A percentile compares a stretch with the other conserved stretches of the same genome.
Evolutionary conservation across 2,888 invertebrate genomes (phyloP).

Genomic region (Chalcis sispes): DNA sequence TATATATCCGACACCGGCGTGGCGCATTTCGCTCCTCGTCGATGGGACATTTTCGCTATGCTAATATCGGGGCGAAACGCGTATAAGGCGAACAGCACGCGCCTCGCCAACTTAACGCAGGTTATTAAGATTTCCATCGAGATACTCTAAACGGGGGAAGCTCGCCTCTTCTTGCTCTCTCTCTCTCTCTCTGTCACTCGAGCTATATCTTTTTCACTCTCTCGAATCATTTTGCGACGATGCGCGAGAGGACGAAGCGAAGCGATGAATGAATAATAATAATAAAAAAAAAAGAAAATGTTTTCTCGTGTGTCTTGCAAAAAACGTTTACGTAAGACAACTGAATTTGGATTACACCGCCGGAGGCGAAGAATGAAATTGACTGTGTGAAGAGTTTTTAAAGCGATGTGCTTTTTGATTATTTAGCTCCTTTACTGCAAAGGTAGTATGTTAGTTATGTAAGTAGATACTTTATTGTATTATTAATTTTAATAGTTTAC

Average conservation of each 20-base stretch:
- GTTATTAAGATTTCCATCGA: slow-evolving; percentile 57
- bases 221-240: slow-evolving; percentile 3
- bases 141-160: slow-evolving; percentile 52
- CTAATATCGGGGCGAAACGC: slow-evolving; percentile 44
- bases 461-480: no score
- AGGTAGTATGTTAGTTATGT: no score
- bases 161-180: slow-evolving; percentile 14
- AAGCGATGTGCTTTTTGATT: no score
- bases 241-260: slow-evolving; percentile 6
- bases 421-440: no score
- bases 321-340: no score
- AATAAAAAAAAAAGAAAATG: background rate
- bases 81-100: slow-evolving; percentile 16
- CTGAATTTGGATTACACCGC: no score
- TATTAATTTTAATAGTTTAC: no score
- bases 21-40: background rate
- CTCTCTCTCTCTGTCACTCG: slow-evolving; percentile 5
- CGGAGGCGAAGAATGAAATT: no score
- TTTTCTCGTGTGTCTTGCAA: no score
- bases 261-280: background rate
- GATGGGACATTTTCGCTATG: slow-evolving; percentile 50
- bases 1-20: background rate
- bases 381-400: no score
- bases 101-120: slow-evolving; percentile 37
- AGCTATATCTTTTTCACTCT: slow-evolving; percentile 2